Evolutionary conservation across 1,140 invertebrate species (phyloP), one percentile per base, ranked within the genome.

Genomic region (Helicorthomorpha holstii): DNA sequence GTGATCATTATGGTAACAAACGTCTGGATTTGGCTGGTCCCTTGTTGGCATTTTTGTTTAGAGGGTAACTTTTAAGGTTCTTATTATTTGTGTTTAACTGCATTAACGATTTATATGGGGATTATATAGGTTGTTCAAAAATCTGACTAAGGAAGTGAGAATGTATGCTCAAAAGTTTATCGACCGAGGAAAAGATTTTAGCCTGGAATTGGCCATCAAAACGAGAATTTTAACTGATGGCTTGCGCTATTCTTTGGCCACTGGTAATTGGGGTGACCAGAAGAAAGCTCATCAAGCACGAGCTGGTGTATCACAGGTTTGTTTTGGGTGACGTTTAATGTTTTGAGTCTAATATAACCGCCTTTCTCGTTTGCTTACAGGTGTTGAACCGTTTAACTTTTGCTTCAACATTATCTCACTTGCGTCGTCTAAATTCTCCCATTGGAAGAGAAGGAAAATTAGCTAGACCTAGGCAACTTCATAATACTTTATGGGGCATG

Each of bases 1-100:
- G 95, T 66, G 95, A 98, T 95, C 94, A 98, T 65, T 97, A 98
- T 68, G 95, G 95, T 27, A 98, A 98, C 69, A 98, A 98, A 69
- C 76, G 95, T 60, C 69, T 98, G 41, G 95, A 98, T 75, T 72
- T 98, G 41, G 95, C 95, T 63, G 95, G 95, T 22, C 94, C 95
- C 0, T 66, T 98, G 23, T 66, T 98, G 27, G 93, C 95, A 42
- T 96, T 96, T 65, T 71, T 98, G 2, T 98, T 98, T 64, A 76
- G 91, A 67, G 90, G 88, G 59, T 77, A 63, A 60, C 57, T 59
- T 49, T 21, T 29, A 22, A 51, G 16, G 14, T 22, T 7, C 19
- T 46, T 22, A 46, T 46, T 46, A 22, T 22, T 10, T 22, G 19
- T 7, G 7, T 16, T 3, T 25, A 7, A 22, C 25, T 22, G 4